phyloP scores from a whole-genome alignment of 2,113 vertebrate genomes.

The Podarcis cretensis region DNA sequence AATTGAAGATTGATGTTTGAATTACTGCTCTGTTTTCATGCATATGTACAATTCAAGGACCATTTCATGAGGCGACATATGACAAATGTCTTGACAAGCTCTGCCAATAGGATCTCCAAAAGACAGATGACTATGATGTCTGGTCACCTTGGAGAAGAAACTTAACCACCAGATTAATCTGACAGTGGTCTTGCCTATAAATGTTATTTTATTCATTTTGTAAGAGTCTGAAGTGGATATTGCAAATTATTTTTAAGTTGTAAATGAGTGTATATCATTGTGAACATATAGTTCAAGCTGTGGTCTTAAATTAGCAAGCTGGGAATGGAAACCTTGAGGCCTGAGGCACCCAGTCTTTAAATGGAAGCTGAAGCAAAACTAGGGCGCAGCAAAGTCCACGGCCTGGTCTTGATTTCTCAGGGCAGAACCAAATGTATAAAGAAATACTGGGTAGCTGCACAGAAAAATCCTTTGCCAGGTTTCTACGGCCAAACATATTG shows the following conservation, averaged over 20 bases:
- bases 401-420: neutral
- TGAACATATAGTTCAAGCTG: neutral
- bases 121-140: constrained; percentile 31
- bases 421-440: neutral
- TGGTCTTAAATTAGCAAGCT: neutral
- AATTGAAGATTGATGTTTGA: constrained; percentile 46
- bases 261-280: no score
- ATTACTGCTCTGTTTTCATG: constrained; percentile 34
- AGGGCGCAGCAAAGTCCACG: neutral
- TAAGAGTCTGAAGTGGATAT: neutral
- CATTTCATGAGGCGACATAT: constrained; percentile 28
- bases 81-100: constrained; percentile 51
- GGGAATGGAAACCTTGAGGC: neutral
- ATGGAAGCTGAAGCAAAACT: neutral
- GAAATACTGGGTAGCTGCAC: neutral
- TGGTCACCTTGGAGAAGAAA: constrained; percentile 51
- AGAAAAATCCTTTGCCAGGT: neutral
- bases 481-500: neutral
- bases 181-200: constrained; percentile 46
- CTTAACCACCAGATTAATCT: constrained; percentile 51
- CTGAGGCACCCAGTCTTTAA: neutral
- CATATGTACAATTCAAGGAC: constrained; percentile 45
- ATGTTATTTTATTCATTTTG: constrained; percentile 4
- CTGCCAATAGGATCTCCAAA: constrained; percentile 22
- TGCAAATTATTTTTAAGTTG: neutral